Conservation (phyloP, 1,140 invertebrate genomes). For the Notospermus geniculatus region DNA sequence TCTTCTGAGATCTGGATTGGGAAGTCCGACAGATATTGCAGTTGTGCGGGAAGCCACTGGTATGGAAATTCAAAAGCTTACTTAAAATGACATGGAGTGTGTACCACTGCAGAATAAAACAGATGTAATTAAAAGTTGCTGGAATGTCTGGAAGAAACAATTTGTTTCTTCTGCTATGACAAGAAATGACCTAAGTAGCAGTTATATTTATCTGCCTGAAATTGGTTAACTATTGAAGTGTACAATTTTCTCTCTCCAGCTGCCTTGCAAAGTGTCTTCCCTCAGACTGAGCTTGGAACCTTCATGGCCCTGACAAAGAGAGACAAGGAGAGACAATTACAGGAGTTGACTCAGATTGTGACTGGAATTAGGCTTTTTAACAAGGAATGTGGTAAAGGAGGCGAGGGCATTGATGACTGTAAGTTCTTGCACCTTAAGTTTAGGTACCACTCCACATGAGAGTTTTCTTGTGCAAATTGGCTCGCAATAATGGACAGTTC, state of each 20-base stretch:
- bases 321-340: conserved; percentile 55
- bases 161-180: no score
- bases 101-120: no score
- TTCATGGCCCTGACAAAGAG: conserved; percentile 62
- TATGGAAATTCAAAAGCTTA: conserved; percentile 20
- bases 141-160: no score
- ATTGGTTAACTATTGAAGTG: no score
- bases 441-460: no score
- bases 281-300: conserved; percentile 65
- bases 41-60: conserved; percentile 62
- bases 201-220: no score
- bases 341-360: conserved; percentile 56
- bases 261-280: conserved; percentile 72
- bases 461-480: no score
- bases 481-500: no score
- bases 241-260: conserved; percentile 41
- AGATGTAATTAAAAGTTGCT: no score
- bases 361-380: conserved; percentile 58
- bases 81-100: conserved; percentile 4
- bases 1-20: conserved; percentile 54
- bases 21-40: conserved; percentile 55
- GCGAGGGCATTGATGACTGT: conserved; percentile 58
- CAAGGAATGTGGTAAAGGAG: conserved; percentile 58
- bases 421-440: no score
- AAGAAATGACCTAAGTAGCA: no score